Evolutionary conservation across 2,797 vertebrate species (phyloP), one percentile per base, ranked within the genome.

Genomic region (Thamnophis elegans): DNA sequence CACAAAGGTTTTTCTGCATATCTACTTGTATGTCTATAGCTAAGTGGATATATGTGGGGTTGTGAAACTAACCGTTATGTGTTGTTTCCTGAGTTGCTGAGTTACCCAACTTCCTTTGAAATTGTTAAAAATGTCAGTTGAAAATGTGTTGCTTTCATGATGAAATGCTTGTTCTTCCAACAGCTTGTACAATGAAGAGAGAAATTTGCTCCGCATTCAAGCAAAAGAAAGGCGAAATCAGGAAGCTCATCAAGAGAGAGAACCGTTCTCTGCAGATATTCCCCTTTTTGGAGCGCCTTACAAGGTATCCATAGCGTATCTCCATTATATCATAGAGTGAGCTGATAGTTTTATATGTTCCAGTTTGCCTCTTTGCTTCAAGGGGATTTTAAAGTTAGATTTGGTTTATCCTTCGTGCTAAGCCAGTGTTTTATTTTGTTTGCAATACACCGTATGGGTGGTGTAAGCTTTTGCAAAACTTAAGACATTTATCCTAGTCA

Each of bases 261-360:
- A 98, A 86, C 94, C 96, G 28, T 97, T 98, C 92, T 92, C 96
- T 12, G 97, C 98, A 93, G 98, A 97, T 88, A 97, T 96, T 10
- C 99, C 99, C 0, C 98, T 99, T 89, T 99, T 99, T 96, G 98
- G 98, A 95, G 98, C 99, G 95, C 99, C 99, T n/a, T 99, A 98
- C 97, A 99, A 99, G 98, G 99, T 99, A 97, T 93, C 90, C 60
- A 22, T 16, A 11, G 0, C 0, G 9, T 10, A 0, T 0, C 9
- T 0, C 0, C n/a, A 12, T 87, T 55, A 42, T 47, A n/a, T 12
- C n/a, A 18, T 25, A 82, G 73, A 82, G 36, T 12, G 20, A 82
- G 36, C 20, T 47, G 22, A 42, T 73, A 9, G 8, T 82, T 82
- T 42, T 47, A 25, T 47, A 47, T 82, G 4, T 47, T 73, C 68